Evolutionary conservation across 1,140 invertebrate genomes (phyloP).

Genomic region (Drosophila pallidifrons): DNA sequence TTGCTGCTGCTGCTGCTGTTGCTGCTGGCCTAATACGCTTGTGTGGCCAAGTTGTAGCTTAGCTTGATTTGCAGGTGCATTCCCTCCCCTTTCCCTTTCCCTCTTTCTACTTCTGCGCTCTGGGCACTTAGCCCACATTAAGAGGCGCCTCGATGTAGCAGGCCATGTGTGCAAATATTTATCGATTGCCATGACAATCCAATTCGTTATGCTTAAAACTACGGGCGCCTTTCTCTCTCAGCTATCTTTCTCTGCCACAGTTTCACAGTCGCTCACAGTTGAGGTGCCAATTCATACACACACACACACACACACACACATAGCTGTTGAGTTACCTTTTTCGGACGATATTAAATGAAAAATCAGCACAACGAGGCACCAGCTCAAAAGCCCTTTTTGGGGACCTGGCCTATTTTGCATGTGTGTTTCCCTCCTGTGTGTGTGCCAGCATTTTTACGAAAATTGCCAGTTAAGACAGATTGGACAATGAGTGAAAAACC

Average conservation of each 20-base stretch:
- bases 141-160: constrained; percentile 27
- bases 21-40: constrained; percentile 21
- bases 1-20: constrained; percentile 8
- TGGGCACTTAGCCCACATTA: constrained; percentile 73
- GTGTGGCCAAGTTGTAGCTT: constrained; percentile 22
- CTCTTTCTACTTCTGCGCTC: neutral
- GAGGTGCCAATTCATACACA: constrained; percentile 32
- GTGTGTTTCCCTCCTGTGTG: neutral
- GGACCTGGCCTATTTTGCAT: constrained; percentile 52
- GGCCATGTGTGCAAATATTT: constrained; percentile 65
- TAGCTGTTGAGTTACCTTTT: constrained; percentile 27
- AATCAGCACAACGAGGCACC: constrained; percentile 53
- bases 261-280: neutral
- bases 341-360: constrained; percentile 61
- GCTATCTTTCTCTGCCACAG: neutral
- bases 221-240: constrained; percentile 50
- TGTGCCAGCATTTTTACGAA: constrained; percentile 66
- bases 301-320: neutral
- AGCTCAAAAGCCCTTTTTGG: constrained; percentile 14
- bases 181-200: constrained; percentile 73
- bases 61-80: constrained; percentile 26
- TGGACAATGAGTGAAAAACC: constrained; percentile 19
- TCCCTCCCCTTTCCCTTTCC: neutral
- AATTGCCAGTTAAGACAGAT: constrained; percentile 72
- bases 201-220: constrained; percentile 77